Percentiles rank a stretch among this genome's conserved stretches.
phyloP scores from a whole-genome alignment of 2,797 vertebrate genomes.

The Nyctalus aviator region DNA sequence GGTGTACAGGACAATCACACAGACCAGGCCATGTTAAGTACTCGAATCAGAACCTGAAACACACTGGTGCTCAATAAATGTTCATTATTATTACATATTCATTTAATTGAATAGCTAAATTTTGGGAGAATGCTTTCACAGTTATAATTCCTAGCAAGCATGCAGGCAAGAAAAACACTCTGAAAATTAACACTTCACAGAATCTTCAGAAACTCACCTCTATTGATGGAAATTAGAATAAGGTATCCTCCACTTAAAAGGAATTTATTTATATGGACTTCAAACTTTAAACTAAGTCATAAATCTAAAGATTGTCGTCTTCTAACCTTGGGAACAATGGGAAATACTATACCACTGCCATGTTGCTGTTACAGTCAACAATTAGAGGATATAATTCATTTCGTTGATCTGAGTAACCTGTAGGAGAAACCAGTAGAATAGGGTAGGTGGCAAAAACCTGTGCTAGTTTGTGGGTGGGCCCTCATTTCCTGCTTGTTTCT shows the following conservation, averaged over 20 bases:
- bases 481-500: not conserved
- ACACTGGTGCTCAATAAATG: not conserved
- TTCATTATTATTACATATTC: slow-evolving; percentile 7
- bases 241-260: slow-evolving; percentile 16
- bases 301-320: not conserved
- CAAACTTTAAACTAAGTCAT: slow-evolving; percentile 8
- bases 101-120: slow-evolving; percentile 26
- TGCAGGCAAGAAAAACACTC: not conserved
- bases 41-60: slow-evolving; percentile 7
- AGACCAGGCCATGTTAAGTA: not conserved
- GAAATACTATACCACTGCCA: not conserved
- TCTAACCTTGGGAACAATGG: not conserved
- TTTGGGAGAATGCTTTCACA: slow-evolving; percentile 47
- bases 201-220: slow-evolving; percentile 23
- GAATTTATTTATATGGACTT: slow-evolving; percentile 25
- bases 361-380: not conserved
- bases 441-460: not conserved
- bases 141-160: not conserved
- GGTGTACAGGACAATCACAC: too few species aligned
- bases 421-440: not conserved
- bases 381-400: not conserved
- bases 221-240: slow-evolving; percentile 25
- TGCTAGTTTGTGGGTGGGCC: not conserved
- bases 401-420: not conserved
- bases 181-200: slow-evolving; percentile 47